phyloP scores from a whole-genome alignment of 2,888 invertebrate species.

The Monopis laevigella region DNA sequence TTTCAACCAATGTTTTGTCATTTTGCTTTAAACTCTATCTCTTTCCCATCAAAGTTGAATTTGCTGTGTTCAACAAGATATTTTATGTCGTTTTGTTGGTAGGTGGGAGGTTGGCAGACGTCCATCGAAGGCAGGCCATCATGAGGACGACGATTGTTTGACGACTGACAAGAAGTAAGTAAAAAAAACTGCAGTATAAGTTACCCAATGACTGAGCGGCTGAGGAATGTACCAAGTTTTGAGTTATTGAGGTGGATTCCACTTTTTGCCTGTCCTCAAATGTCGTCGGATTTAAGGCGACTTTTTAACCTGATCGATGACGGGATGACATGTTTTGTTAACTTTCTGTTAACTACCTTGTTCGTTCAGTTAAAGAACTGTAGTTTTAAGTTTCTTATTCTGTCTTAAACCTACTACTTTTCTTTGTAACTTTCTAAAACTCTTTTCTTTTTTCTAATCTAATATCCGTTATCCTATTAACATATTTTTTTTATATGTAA shows the following conservation, averaged over 20 bases:
- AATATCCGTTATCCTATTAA: no score
- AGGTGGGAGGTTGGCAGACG: conserved; percentile 51
- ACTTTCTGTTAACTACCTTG: conserved; percentile 1
- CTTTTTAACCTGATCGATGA: conserved; percentile 5
- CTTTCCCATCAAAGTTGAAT: conserved; percentile 14
- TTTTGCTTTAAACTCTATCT: background rate
- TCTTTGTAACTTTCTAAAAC: no score
- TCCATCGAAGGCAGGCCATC: conserved; percentile 61
- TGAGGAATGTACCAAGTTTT: conserved; percentile 40
- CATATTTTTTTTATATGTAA: no score
- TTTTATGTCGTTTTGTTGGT: conserved; percentile 23
- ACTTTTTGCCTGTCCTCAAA: conserved; percentile 9
- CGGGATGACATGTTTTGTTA: background rate
- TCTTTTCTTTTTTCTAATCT: no score
- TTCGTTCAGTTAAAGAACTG: no score
- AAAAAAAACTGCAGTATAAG: conserved; percentile 51
- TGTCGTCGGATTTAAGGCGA: conserved; percentile 6
- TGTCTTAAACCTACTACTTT: no score
- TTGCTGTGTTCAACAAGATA: background rate
- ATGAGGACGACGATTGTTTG: conserved; percentile 56
- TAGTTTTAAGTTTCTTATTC: no score
- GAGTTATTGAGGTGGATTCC: conserved; percentile 35
- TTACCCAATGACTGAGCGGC: conserved; percentile 38
- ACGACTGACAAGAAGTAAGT: conserved; percentile 58
- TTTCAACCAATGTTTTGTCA: conserved; percentile 14